Conservation (phyloP, 2,113 vertebrate genomes). For the Lethenteron reissneri region DNA sequence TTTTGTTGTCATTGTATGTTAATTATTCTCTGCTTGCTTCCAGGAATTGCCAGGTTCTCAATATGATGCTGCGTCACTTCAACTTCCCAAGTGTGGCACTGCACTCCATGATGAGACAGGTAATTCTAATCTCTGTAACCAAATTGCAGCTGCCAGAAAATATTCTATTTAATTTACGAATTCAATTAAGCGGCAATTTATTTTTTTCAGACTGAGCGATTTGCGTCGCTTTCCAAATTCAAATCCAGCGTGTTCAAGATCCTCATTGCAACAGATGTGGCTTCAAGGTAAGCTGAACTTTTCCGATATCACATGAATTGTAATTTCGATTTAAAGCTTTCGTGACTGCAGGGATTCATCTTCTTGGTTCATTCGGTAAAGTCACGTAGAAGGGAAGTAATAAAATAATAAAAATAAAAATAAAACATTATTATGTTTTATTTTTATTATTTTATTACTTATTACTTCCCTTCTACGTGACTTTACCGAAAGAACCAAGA, state of each 20-base stretch:
- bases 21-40: not conserved
- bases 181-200: not conserved
- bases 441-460: too few species aligned
- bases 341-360: too few species aligned
- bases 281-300: slow-evolving; percentile 35
- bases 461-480: too few species aligned
- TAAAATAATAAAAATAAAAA: too few species aligned
- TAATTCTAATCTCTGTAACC: slow-evolving; percentile 8
- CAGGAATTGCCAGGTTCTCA: slow-evolving; percentile 66
- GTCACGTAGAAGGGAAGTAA: too few species aligned
- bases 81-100: slow-evolving; percentile 51
- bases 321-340: too few species aligned
- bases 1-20: not conserved
- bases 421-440: too few species aligned
- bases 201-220: slow-evolving; percentile 42
- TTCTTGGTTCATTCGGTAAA: too few species aligned
- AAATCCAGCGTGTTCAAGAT: slow-evolving; percentile 84
- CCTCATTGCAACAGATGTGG: slow-evolving; percentile 74
- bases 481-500: too few species aligned
- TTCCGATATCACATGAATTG: too few species aligned
- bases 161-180: not conserved
- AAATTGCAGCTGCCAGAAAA: not conserved
- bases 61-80: slow-evolving; percentile 71
- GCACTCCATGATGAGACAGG: slow-evolving; percentile 97
- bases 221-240: slow-evolving; percentile 69